Conservation (phyloP, 2,888 invertebrate species). For the Papilio elwesi region DNA sequence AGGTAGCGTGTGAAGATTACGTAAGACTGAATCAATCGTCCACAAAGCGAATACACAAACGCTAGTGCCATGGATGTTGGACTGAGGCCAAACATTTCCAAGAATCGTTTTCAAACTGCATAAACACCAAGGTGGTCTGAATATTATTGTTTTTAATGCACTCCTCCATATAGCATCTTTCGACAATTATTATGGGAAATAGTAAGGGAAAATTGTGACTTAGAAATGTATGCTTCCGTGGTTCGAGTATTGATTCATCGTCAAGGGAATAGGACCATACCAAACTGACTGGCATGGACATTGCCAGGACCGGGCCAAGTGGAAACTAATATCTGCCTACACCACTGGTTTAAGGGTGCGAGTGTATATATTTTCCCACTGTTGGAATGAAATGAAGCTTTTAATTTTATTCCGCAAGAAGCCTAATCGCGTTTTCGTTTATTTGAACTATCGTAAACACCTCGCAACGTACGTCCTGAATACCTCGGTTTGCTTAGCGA, state of each 20-base stretch:
- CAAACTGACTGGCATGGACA: too few species aligned
- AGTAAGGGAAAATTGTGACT: too few species aligned
- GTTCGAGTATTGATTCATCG: too few species aligned
- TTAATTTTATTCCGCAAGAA: background rate
- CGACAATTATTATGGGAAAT: too few species aligned
- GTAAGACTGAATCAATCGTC: conserved; percentile 15
- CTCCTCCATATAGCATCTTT: background rate
- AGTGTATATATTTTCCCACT: too few species aligned
- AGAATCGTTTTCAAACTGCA: conserved; percentile 22
- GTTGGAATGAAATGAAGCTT: too few species aligned
- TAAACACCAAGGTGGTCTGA: background rate
- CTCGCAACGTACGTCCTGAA: background rate
- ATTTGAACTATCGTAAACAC: conserved; percentile 2
- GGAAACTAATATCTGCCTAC: too few species aligned
- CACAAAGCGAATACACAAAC: background rate
- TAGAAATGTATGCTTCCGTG: too few species aligned
- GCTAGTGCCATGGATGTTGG: conserved; percentile 7
- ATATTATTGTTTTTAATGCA: conserved; percentile 7
- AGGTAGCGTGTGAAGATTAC: conserved; percentile 1
- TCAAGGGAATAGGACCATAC: too few species aligned
- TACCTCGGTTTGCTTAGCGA: conserved; percentile 5
- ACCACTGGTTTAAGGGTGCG: too few species aligned
- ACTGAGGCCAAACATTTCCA: conserved; percentile 21
- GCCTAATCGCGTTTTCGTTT: background rate
- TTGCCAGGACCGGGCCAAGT: too few species aligned